phyloP scores from a whole-genome alignment of 1,140 invertebrate genomes.

The Drosophila yakuba region DNA sequence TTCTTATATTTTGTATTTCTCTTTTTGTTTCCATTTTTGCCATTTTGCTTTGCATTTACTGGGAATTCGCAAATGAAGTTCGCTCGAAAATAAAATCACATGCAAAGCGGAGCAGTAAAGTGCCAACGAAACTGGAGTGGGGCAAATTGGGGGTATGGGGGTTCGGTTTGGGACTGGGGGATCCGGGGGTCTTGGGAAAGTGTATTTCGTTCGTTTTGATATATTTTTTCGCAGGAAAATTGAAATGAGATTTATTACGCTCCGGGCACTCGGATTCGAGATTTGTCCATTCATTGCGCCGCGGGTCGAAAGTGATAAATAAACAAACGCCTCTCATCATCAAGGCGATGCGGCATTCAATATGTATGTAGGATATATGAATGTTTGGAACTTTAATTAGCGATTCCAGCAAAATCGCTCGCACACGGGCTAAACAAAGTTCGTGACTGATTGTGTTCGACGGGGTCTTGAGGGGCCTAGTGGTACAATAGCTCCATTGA shows the following conservation, averaged over 20 bases:
- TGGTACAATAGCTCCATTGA: conserved; percentile 40
- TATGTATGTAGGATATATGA: too few species aligned
- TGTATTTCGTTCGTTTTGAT: conserved; percentile 80
- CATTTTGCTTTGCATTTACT: conserved; percentile 70
- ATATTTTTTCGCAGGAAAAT: conserved; percentile 79
- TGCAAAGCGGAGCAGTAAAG: conserved; percentile 75
- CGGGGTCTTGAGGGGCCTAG: conserved; percentile 48
- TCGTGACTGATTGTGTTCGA: conserved; percentile 73
- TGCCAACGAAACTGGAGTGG: conserved; percentile 46
- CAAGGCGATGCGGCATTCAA: conserved; percentile 47
- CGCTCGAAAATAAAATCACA: conserved; percentile 82
- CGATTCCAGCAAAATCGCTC: conserved; percentile 66
- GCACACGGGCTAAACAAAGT: conserved; percentile 32
- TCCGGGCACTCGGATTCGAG: conserved; percentile 58
- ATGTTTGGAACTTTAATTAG: conserved; percentile 72
- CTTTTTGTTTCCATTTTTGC: conserved; percentile 44
- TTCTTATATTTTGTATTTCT: conserved; percentile 25
- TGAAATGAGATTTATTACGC: conserved; percentile 83
- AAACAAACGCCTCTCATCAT: conserved; percentile 43
- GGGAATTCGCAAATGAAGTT: conserved; percentile 82
- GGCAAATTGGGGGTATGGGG: not conserved
- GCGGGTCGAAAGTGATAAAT: conserved; percentile 48
- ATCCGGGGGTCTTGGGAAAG: conserved; percentile 60
- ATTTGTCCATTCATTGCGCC: conserved; percentile 58
- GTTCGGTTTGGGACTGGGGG: not conserved